Evolutionary conservation across 2,888 invertebrate species (phyloP), one percentile per base, ranked within the genome.

Genomic region (Scaptomyza tumidula): DNA sequence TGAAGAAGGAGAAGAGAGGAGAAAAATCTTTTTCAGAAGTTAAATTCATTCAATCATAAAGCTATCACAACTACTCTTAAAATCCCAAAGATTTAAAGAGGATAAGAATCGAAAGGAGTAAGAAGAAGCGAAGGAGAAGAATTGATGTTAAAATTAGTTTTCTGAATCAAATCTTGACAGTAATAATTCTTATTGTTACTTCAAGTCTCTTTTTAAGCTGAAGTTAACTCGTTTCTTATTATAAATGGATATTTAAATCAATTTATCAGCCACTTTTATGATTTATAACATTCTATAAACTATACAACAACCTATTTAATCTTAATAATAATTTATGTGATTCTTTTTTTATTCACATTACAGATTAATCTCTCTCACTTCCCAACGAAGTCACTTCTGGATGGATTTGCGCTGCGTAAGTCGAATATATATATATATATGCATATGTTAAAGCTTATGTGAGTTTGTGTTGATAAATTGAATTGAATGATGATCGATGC

Each of bases 401-500:
- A 37, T 19, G 37, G 37, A 29, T 35, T 46, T 16, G 24, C 13
- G 39, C 2, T 39, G 41, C 31, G 56, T 29, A 31, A 31, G 33
- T 27, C 27, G 50, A 1, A 0, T 6, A 6, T 37, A n/a, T 6
- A n/a, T 37, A 37, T 37, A 13, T 50, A 31, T 61, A 29, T 7
- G 33, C 2, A 33, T 1, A 10, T 33, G 33, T 33, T 44, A 62
- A 66, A 65, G 71, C 71, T 55, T 16, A 63, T 52, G 31, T 31
- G 43, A 35, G 63, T 63, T 19, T 19, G 19, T 35, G 67, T 53
- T 49, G 77, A 77, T 75, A 68, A 68, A 67, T 64, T 41, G 60
- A 37, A 57, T 60, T 52, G 49, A 70, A 86, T 65, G 85, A 83
- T 86, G 82, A 83, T 86, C 65, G 86, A 86, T 82, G 81, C 71